These are phyloP conservation scores for Clamator glandarius DNA, from an alignment of 2,797 vertebrate genomes.

Conservation along the genomic window DNA sequence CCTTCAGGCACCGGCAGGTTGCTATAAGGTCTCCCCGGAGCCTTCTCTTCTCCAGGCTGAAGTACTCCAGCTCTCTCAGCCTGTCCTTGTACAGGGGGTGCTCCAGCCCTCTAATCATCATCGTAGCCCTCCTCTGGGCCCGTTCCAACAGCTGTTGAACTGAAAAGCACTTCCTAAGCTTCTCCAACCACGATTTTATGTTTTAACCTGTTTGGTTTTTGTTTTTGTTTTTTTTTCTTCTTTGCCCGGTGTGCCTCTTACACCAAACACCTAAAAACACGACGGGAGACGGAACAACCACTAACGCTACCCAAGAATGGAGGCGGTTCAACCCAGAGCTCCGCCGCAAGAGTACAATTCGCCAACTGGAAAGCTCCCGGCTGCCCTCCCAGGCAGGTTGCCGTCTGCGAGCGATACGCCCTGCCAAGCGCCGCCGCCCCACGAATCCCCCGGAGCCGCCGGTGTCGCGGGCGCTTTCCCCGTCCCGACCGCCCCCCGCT, in stretches of 20 bases:
- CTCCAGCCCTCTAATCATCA: too few species aligned
- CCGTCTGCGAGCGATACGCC: rapidly evolving
- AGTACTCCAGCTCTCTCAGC: too few species aligned
- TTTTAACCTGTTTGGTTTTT: not conserved
- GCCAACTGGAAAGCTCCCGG: too few species aligned
- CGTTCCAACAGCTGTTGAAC: not conserved
- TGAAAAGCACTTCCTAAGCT: not conserved
- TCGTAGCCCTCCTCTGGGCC: too few species aligned
- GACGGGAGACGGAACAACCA: rapidly evolving
- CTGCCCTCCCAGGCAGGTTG: not conserved
- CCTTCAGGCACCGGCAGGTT: too few species aligned
- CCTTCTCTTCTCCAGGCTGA: too few species aligned
- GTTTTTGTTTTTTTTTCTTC: not conserved
- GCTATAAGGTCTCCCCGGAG: too few species aligned
- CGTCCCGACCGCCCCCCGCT: too few species aligned
- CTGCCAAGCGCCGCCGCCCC: rapidly evolving
- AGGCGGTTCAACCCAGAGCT: not conserved
- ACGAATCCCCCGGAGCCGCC: rapidly evolving
- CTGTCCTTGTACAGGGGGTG: too few species aligned
- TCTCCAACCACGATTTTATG: not conserved
- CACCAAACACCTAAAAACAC: not conserved
- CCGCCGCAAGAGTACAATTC: not conserved
- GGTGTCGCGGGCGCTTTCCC: not conserved
- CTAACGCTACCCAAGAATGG: rapidly evolving
- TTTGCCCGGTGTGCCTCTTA: not conserved